Evolutionary conservation across 2,113 vertebrate genomes (phyloP).

Genomic region (Cynoglossus semilaevis): DNA sequence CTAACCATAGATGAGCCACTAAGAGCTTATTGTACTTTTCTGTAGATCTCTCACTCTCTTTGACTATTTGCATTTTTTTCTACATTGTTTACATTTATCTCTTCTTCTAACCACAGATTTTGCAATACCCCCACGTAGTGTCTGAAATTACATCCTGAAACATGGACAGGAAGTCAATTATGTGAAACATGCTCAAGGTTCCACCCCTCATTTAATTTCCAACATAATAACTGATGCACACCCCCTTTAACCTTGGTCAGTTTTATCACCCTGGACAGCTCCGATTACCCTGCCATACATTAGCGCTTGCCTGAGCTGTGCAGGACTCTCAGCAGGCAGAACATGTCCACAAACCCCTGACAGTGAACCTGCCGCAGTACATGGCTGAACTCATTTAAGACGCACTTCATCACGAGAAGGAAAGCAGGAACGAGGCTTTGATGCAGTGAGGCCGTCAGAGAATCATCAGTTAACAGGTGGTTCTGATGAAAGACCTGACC

Average conservation of each 20-base stretch:
- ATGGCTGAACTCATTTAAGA: constrained; percentile 22
- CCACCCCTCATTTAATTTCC: constrained; percentile 11
- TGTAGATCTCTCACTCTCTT: background rate
- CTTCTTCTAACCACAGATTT: background rate
- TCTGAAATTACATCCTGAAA: constrained; percentile 18
- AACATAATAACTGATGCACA: constrained; percentile 7
- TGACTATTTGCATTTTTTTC: background rate
- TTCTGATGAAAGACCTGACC: constrained; percentile 28
- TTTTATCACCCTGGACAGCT: constrained; percentile 22
- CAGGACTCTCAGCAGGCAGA: constrained; percentile 37
- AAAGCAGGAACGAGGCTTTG: constrained; percentile 2
- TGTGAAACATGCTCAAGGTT: constrained; percentile 12
- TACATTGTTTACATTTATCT: background rate
- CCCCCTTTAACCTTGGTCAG: constrained; percentile 29
- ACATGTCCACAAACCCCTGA: constrained; percentile 27
- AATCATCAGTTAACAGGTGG: constrained; percentile 40
- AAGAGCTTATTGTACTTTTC: no score
- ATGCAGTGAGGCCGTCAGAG: background rate
- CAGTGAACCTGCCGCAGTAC: constrained; percentile 26
- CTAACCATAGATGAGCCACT: no score
- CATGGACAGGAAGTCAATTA: constrained; percentile 15
- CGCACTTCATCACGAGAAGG: constrained; percentile 21
- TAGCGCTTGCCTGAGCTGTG: constrained; percentile 1
- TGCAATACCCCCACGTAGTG: constrained; percentile 1
- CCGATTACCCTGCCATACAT: constrained; percentile 32